Conservation (phyloP, 2,797 vertebrate genomes). For the Dendrocincla fuliginosa region DNA sequence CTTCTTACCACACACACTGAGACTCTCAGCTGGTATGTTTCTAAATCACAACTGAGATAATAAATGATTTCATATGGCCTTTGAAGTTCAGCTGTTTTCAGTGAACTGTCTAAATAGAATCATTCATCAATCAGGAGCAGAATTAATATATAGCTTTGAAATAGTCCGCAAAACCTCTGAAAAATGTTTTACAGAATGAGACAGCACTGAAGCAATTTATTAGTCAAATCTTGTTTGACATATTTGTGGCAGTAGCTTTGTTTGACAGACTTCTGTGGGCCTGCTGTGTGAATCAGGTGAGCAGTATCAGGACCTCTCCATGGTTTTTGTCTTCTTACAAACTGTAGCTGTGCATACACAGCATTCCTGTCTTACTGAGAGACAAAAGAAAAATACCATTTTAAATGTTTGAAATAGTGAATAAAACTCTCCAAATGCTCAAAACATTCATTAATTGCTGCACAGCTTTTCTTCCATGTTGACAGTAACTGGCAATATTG, state of each 20-base stretch:
- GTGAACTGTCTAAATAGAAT: constrained; percentile 42
- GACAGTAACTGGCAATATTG: constrained; percentile 1
- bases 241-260: neutral
- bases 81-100: constrained; percentile 38
- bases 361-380: neutral
- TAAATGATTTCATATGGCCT: neutral
- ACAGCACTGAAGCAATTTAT: constrained; percentile 2
- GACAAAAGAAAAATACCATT: neutral
- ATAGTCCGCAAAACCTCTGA: neutral
- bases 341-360: neutral
- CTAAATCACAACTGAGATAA: neutral
- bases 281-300: constrained; percentile 2
- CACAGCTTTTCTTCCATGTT: constrained; percentile 11
- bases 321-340: neutral
- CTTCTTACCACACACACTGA: neutral
- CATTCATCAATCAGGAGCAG: neutral
- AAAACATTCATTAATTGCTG: constrained; percentile 16
- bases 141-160: constrained; percentile 24
- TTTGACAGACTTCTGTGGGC: neutral
- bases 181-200: constrained; percentile 14
- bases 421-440: neutral
- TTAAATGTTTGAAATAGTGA: neutral
- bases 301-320: neutral
- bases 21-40: neutral
- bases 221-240: neutral